Evolutionary conservation across 2,888 invertebrate species (phyloP).

Genomic region (Hemaris fuciformis): DNA sequence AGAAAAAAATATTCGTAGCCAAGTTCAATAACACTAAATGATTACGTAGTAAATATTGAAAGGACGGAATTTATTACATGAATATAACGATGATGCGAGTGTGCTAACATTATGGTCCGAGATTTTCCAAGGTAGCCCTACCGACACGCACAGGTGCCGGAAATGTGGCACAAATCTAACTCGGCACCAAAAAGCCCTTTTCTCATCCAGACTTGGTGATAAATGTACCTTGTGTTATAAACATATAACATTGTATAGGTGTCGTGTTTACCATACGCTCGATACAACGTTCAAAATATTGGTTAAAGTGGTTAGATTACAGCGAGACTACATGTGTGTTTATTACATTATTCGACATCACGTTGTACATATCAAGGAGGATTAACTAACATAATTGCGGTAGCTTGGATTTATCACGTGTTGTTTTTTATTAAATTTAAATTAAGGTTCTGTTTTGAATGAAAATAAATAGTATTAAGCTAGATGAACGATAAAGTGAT

Average conservation of each 20-base stretch:
- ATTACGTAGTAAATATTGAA: slow-evolving; percentile 52
- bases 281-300: not conserved
- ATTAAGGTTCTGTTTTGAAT: not conserved
- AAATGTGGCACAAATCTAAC: slow-evolving; percentile 68
- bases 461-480: not conserved
- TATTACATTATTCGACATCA: not conserved
- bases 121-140: slow-evolving; percentile 53
- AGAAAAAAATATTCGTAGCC: not conserved
- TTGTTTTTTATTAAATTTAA: not conserved
- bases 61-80: slow-evolving; percentile 73
- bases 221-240: not conserved
- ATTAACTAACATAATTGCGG: not conserved
- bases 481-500: not conserved
- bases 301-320: not conserved
- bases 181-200: slow-evolving; percentile 46
- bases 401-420: not conserved
- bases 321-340: not conserved
- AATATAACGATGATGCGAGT: slow-evolving; percentile 63
- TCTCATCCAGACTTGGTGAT: not conserved
- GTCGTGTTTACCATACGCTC: not conserved
- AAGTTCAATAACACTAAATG: not conserved
- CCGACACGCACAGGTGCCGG: slow-evolving; percentile 68
- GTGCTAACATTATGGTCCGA: slow-evolving; percentile 40
- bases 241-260: not conserved
- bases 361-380: not conserved